phyloP scores from a whole-genome alignment of 2,113 vertebrate species.

The Chaenogobius annularis region DNA sequence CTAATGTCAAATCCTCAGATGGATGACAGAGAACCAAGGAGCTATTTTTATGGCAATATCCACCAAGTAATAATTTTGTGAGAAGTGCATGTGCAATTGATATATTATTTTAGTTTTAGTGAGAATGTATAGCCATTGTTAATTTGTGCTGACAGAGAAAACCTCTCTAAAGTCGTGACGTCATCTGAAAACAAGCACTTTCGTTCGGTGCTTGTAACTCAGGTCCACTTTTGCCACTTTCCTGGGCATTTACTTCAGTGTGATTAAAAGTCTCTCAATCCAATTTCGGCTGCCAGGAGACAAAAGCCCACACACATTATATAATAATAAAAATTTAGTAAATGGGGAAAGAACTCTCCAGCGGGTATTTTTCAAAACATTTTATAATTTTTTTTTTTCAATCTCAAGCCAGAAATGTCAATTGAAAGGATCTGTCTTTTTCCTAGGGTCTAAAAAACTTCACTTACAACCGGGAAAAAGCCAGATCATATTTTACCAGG shows the following conservation, averaged over 20 bases:
- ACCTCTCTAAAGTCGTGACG: not conserved
- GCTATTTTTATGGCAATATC: not conserved
- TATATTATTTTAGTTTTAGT: not conserved
- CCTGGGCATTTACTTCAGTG: constrained; percentile 43
- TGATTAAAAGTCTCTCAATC: constrained; percentile 55
- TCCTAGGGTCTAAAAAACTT: constrained; percentile 53
- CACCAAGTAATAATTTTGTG: not conserved
- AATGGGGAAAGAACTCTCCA: constrained; percentile 53
- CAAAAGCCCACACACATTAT: constrained; percentile 32
- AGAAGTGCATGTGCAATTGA: not conserved
- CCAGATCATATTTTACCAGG: constrained; percentile 37
- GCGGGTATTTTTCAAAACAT: constrained; percentile 18
- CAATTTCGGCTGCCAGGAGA: constrained; percentile 52
- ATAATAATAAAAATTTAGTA: constrained; percentile 34
- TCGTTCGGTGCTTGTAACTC: not conserved
- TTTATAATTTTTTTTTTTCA: constrained; percentile 26
- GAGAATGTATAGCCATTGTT: not conserved
- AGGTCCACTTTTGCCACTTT: constrained; percentile 6
- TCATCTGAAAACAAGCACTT: constrained; percentile 1
- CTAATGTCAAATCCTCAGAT: too few relatives aligned
- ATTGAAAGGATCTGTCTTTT: constrained; percentile 37
- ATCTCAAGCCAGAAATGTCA: constrained; percentile 27
- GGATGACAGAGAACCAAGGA: not conserved
- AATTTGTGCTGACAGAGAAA: not conserved
- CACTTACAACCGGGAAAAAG: constrained; percentile 33